Evolutionary conservation across 1,140 invertebrate species (phyloP).

Genomic region (Apis florea): DNA sequence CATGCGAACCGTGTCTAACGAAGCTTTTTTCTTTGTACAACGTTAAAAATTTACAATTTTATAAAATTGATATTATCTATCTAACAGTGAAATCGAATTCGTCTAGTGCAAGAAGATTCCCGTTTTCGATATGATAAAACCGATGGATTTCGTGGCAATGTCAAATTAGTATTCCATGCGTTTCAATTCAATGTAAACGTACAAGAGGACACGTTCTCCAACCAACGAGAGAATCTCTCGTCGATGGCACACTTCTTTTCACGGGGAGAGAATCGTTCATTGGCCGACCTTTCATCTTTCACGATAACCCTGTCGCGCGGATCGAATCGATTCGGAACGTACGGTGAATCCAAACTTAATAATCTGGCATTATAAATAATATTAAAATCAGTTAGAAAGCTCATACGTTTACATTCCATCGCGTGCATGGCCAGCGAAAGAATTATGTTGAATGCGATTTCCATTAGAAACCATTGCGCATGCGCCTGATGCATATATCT

Average conservation of each 20-base stretch:
- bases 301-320: constrained; percentile 45
- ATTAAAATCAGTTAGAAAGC: constrained; percentile 71
- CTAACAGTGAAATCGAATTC: background rate
- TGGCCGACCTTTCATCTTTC: constrained; percentile 51
- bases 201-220: background rate
- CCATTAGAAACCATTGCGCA: constrained; percentile 68
- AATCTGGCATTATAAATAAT: constrained; percentile 26
- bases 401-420: constrained; percentile 52
- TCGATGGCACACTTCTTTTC: constrained; percentile 31
- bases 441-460: constrained; percentile 65
- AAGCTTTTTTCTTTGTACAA: background rate
- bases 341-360: constrained; percentile 31
- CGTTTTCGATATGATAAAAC: background rate
- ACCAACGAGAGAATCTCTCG: constrained; percentile 9
- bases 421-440: constrained; percentile 24
- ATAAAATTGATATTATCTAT: background rate
- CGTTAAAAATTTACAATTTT: background rate
- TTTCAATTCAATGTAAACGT: background rate
- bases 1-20: constrained; percentile 21
- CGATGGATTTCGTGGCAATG: background rate
- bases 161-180: constrained; percentile 14
- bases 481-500: background rate
- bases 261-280: background rate
- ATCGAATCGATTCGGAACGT: constrained; percentile 45
- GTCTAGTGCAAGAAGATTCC: background rate